Base-by-base conservation (phyloP, 2,888 invertebrate genomes). In the Petrophora chlorosata region DNA sequence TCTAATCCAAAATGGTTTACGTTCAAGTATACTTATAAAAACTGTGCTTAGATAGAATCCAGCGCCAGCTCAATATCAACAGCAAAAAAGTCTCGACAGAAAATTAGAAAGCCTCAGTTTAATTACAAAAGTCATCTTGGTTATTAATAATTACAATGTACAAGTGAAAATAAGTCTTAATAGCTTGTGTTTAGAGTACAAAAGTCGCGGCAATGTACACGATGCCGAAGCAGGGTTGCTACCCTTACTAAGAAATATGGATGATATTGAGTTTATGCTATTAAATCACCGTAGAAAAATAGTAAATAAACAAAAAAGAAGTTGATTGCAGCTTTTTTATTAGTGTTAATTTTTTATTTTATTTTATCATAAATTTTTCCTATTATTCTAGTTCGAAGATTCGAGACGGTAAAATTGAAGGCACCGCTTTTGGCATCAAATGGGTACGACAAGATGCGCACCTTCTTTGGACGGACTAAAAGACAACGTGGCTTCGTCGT, bases 141-240 rank as follows among this genome's bases (percentile, higher is more conserved):
- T 59, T 70, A 67, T 48, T 53, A 39, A 56, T 60, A 55, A 60
- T 59, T 56, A 51, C 58, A 46, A 41, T 38, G 54, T 55, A 61
- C 70, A 74, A 74, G 67, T 74, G 76, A 79, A 80, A 79, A 73
- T 73, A 67, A 73, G 65, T 76, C 71, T 70, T 79, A 78, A 80
- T 78, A 68, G 72, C 69, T 62, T 69, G 79, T 76, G 74, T 79
- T n/a, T 75, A 74, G 65, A 68, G 71, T 67, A 71, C 63, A 73
- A 72, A 74, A 68, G 67, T 61, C 61, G 59, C 55, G 56, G 65
- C 67, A 67, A 69, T 52, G 62, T 63, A 67, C 67, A 56, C 66
- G 76, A 76, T 72, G 67, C 70, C 59, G 63, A 63, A 7, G 8
- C 9, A 48, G 42, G 48, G 48, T 38, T 48, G 36, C 19, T 35